phyloP scores from a whole-genome alignment of 1,140 invertebrate species.

The Drosophila micromelanica region DNA sequence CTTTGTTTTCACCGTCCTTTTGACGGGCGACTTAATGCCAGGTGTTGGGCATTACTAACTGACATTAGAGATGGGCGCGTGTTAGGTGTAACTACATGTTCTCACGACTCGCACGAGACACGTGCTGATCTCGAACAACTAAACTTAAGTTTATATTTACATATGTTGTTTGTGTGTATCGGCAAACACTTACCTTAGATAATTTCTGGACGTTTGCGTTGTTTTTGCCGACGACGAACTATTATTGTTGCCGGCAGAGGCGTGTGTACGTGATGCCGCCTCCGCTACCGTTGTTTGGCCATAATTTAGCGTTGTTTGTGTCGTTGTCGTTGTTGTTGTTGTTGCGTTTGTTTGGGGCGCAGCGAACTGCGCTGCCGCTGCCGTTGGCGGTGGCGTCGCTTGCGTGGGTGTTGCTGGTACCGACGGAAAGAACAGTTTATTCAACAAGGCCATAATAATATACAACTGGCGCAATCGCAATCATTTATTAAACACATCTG shows the following conservation, averaged over 20 bases:
- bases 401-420: conserved; percentile 61
- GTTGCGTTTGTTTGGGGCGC: conserved; percentile 34
- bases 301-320: conserved; percentile 45
- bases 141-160: conserved; percentile 6
- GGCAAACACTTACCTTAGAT: conserved; percentile 81
- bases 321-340: conserved; percentile 13
- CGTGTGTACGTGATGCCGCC: conserved; percentile 72
- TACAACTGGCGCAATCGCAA: conserved; percentile 71
- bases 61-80: conserved; percentile 27
- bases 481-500: conserved; percentile 82
- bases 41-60: conserved; percentile 23
- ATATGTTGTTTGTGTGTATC: conserved; percentile 4
- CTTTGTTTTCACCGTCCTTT: conserved; percentile 40
- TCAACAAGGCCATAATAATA: conserved; percentile 84
- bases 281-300: conserved; percentile 62
- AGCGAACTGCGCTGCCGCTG: conserved; percentile 26
- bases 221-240: conserved; percentile 78
- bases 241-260: conserved; percentile 67
- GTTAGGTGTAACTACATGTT: not conserved
- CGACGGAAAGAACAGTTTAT: conserved; percentile 84
- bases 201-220: conserved; percentile 83
- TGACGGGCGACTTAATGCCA: conserved; percentile 39
- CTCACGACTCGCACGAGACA: conserved; percentile 25
- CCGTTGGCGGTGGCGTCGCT: conserved; percentile 34
- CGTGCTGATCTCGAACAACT: conserved; percentile 27